Conservation (phyloP, 2,888 invertebrate genomes). For the Hofmannophila pseudospretella region DNA sequence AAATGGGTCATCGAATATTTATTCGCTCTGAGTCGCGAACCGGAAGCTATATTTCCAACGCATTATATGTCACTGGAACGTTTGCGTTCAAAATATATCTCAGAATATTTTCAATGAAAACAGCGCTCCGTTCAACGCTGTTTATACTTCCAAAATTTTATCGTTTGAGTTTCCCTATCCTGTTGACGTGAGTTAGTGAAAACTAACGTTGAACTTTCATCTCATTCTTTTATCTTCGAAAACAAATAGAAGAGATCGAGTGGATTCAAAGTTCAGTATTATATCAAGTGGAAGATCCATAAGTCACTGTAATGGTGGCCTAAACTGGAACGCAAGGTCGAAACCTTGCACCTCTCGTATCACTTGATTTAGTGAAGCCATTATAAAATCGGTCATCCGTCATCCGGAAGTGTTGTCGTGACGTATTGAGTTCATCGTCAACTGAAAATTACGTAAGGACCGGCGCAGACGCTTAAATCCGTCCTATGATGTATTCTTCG, state of each 20-base stretch:
- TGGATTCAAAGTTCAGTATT: slow-evolving; percentile 18
- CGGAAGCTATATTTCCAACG: slow-evolving; percentile 14
- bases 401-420: slow-evolving; percentile 64
- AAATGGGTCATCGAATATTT: slow-evolving; percentile 2
- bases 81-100: slow-evolving; percentile 17
- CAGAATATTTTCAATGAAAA: slow-evolving; percentile 29
- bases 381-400: slow-evolving; percentile 46
- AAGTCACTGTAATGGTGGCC: slow-evolving; percentile 27
- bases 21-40: slow-evolving; percentile 3
- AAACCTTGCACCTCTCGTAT: slow-evolving; percentile 34
- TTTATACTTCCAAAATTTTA: slow-evolving; percentile 29
- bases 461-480: slow-evolving; percentile 68
- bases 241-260: slow-evolving; percentile 24
- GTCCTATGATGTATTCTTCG: slow-evolving; percentile 34
- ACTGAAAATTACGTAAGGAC: slow-evolving; percentile 68
- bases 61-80: slow-evolving; percentile 21
- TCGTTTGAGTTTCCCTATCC: slow-evolving; percentile 24
- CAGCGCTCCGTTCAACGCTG: slow-evolving; percentile 22
- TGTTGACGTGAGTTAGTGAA: slow-evolving; percentile 20
- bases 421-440: slow-evolving; percentile 72
- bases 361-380: slow-evolving; percentile 40
- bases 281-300: neutral
- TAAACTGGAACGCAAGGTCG: slow-evolving; percentile 42
- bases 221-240: slow-evolving; percentile 20
- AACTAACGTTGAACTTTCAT: slow-evolving; percentile 18